A percentile compares a stretch with the other conserved stretches of the same genome.
Conservation (phyloP, 2,888 invertebrate genomes). For the Mamestra brassicae region DNA sequence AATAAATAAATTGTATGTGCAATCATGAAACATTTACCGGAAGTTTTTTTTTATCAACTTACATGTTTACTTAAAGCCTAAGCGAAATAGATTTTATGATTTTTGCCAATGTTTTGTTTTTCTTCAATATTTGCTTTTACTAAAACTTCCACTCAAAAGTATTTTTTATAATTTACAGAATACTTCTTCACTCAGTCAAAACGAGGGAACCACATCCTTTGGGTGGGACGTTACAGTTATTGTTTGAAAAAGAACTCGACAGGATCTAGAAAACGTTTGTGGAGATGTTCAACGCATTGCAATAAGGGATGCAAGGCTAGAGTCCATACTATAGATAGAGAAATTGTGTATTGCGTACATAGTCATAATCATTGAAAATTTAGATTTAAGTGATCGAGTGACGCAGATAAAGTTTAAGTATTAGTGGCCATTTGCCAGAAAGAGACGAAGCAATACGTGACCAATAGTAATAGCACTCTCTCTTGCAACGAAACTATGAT, state of each 20-base stretch:
- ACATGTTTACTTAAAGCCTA: not conserved
- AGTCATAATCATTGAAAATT: slow-evolving; percentile 42
- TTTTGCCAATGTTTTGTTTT: not conserved
- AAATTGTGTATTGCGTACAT: slow-evolving; percentile 14
- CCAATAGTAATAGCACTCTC: too few relatives aligned
- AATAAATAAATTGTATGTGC: not conserved
- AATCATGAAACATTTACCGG: not conserved
- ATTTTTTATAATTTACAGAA: slow-evolving; percentile 23
- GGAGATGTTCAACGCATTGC: slow-evolving; percentile 66
- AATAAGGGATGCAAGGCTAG: slow-evolving; percentile 61
- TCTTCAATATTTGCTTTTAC: not conserved
- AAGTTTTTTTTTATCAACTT: not conserved
- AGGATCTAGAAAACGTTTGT: slow-evolving; percentile 44
- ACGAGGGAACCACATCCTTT: slow-evolving; percentile 36
- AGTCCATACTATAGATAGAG: slow-evolving; percentile 40
- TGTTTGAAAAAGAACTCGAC: slow-evolving; percentile 35
- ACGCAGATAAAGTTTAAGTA: not conserved
- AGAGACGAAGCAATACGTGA: too few relatives aligned
- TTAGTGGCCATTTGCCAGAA: not conserved
- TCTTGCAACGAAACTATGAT: not conserved
- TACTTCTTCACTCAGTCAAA: slow-evolving; percentile 36
- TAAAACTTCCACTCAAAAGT: too few relatives aligned
- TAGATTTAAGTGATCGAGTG: not conserved
- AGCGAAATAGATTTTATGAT: not conserved
- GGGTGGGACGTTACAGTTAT: slow-evolving; percentile 35